Evolutionary conservation across 53 echinoderm and acorn worm species (phyloP).

Genomic region (Crossaster papposus): DNA sequence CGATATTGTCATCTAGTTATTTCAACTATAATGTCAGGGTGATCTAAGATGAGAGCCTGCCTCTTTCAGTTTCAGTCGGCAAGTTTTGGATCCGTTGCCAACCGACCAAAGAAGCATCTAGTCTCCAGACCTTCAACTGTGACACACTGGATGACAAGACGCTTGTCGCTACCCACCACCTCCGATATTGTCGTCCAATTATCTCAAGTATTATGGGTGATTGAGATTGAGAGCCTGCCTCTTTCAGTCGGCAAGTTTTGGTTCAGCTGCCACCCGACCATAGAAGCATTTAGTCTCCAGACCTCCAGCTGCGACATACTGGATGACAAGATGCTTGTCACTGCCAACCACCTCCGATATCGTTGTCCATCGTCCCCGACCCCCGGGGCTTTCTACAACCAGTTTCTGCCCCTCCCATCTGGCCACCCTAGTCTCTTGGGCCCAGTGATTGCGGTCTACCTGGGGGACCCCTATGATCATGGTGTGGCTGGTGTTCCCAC

Average conservation of each 20-base stretch:
- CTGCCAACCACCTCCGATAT: constrained; percentile 12
- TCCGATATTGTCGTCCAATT: neutral
- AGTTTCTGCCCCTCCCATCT: constrained; percentile 21
- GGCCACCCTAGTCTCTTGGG: constrained; percentile 16
- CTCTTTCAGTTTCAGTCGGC: no score
- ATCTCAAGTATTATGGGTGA: no score
- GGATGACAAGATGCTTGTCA: constrained; percentile 4
- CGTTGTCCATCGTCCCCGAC: constrained; percentile 11
- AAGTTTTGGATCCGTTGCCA: no score
- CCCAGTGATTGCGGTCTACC: constrained; percentile 41
- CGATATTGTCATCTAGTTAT: no score
- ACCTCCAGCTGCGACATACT: constrained; percentile 7
- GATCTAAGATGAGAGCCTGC: no score
- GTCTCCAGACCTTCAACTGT: no score
- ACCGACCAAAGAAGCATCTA: no score
- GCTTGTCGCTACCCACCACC: no score
- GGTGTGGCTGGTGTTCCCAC: constrained; percentile 12
- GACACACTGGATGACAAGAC: no score
- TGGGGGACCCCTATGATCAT: constrained; percentile 15
- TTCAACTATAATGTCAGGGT: no score
- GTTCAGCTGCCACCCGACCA: neutral
- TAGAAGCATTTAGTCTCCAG: constrained; percentile 13
- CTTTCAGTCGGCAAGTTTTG: neutral
- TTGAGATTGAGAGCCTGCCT: neutral
- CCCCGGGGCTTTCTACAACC: constrained; percentile 1